A percentile compares a stretch with the other conserved stretches of the same genome.
phyloP scores from a whole-genome alignment of 2,797 vertebrate genomes.

The Limosa lapponica region DNA sequence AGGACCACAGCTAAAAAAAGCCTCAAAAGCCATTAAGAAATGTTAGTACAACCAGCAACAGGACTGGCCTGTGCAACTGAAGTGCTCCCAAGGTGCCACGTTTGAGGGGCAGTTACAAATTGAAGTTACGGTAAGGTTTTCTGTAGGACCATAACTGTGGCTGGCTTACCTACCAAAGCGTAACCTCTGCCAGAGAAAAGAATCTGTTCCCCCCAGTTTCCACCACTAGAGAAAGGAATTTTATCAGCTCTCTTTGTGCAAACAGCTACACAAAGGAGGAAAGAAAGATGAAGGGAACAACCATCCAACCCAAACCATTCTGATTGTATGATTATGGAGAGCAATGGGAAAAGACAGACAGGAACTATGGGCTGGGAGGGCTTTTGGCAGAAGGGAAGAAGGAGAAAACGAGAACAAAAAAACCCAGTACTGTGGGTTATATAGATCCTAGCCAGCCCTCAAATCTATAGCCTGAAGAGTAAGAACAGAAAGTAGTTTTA shows the following conservation, averaged over 20 bases:
- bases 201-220: neutral
- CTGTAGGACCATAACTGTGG: neutral
- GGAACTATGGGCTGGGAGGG: neutral
- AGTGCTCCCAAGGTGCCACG: rapidly evolving
- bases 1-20: neutral
- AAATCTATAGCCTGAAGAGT: neutral
- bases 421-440: neutral
- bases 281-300: neutral
- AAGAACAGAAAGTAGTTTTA: neutral
- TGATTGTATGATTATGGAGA: neutral
- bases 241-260: neutral
- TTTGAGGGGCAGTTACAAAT: neutral
- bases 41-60: neutral
- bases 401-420: neutral
- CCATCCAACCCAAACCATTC: neutral
- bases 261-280: neutral
- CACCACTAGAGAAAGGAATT: neutral
- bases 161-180: neutral
- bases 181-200: neutral
- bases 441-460: neutral
- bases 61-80: neutral
- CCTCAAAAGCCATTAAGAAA: neutral
- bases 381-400: neutral
- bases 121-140: neutral
- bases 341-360: neutral